Evolutionary conservation across 2,888 invertebrate genomes (phyloP), one percentile per base, ranked within the genome.

Genomic region (Crossocerus cetratus): DNA sequence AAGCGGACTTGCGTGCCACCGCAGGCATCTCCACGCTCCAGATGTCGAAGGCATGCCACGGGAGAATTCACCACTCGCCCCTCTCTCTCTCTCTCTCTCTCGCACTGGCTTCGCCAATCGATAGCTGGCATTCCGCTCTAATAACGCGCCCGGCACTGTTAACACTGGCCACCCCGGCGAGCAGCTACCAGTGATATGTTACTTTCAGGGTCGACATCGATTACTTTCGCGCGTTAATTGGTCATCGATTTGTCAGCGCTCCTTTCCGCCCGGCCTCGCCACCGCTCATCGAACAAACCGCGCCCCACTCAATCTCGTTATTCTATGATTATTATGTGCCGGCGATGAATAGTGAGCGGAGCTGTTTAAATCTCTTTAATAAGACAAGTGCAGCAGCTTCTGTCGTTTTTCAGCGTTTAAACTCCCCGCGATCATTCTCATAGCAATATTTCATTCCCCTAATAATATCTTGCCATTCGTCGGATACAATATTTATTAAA

Each of bases 1-100:
- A 68, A 60, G 75, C 75, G 66, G 74, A 72, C 68, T 80, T 82
- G 82, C 83, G 82, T 82, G 81, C 74, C 67, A 69, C 82, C 78
- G 65, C 83, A 68, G 80, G 82, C 78, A 82, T 82, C 82, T 77
- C 82, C 83, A 65, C 79, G 83, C 77, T 77, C 72, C 68, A 64
- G 63, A 82, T 75, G 75, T 75, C 82, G 73, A 82, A 78, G 80
- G 80, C 75, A 80, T 43, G 77, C 78, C 77, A 61, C 77, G 32
- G 11, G 76, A 71, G 80, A 82, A 82, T 82, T 74, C 78, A 55
- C 69, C 65, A 54, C 4, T 4, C 1, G 32, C 23, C 4, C 2
- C 23, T 23, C 23, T 23, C 32, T 32, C 32, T 8, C 32, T 32
- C 32, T 32, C 32, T 66, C 69, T 64, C 69, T 65, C 58, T 65